phyloP scores from a whole-genome alignment of 2,888 invertebrate species.

The Tenthredo mesomela region DNA sequence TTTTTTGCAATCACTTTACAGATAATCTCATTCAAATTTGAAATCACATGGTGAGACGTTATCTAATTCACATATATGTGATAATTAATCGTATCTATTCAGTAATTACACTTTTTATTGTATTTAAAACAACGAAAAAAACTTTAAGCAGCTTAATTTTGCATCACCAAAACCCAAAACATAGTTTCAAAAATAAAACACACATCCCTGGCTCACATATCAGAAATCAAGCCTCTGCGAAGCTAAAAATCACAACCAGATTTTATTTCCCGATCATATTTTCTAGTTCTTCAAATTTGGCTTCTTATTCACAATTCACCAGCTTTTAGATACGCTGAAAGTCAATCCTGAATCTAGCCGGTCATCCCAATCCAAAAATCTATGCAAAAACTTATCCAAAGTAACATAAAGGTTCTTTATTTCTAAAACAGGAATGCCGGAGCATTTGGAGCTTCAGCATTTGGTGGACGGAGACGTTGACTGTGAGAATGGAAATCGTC shows the following conservation, averaged over 20 bases:
- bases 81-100: background rate
- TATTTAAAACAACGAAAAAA: background rate
- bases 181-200: background rate
- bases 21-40: background rate
- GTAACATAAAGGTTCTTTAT: background rate
- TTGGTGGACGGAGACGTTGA: conserved; percentile 83
- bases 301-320: background rate
- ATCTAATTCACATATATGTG: background rate
- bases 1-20: background rate
- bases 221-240: background rate
- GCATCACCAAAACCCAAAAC: background rate
- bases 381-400: background rate
- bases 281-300: background rate
- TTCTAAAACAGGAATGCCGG: conserved; percentile 81
- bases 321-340: background rate
- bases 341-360: background rate
- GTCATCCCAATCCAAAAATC: background rate
- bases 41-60: background rate
- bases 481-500: conserved; percentile 75
- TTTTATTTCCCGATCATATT: too few species aligned
- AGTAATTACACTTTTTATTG: background rate
- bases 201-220: background rate
- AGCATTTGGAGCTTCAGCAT: conserved; percentile 90
- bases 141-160: too few species aligned
- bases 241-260: background rate